Evolutionary conservation across 2,888 invertebrate genomes (phyloP), one percentile per base, ranked within the genome.

Genomic region (Apomyelois bistriatella): DNA sequence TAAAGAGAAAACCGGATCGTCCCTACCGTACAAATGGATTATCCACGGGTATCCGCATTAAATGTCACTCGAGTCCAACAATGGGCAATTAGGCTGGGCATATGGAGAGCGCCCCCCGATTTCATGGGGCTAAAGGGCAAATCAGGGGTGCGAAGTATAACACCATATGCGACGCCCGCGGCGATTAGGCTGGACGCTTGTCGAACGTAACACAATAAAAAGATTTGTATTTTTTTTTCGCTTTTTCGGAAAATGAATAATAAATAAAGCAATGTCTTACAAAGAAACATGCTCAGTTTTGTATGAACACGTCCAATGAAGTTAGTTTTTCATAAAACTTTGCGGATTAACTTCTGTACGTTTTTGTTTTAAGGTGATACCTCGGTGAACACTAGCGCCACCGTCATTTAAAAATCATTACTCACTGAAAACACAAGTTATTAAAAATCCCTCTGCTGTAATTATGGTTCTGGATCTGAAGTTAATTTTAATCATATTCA

Each of bases 71-170:
- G 52, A 36, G 42, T 38, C 17, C 52, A 48, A 53, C 48, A 56
- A 56, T 52, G n/a, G 56, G 22, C 54, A 55, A 57, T 59, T 54
- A 55, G 38, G 22, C 37, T 38, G 53, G 28, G 36, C 55, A 47
- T 55, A 58, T 56, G 53, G 37, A 53, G 41, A 42, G 30, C 50
- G 43, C 50, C 54, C 55, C 50, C 41, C 41, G 28, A 37, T 15
- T 49, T 15, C 48, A 49, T 4, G 48, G 37, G 48, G 48, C 48
- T 15, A 46, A 46, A n/a, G 48, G 38, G 38, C 22, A 12, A 49
- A 38, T 38, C 38, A 49, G 38, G 38, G 37, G 48, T 30, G 48
- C 28, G 28, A 49, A 37, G 48, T 49, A 12, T 22, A 12, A 28
- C 38, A 28, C 38, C 48, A 49, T 49, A 49, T 49, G 48, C 10